Evolutionary conservation across 2,797 vertebrate genomes (phyloP).

Genomic region (Neostethus bicornis): DNA sequence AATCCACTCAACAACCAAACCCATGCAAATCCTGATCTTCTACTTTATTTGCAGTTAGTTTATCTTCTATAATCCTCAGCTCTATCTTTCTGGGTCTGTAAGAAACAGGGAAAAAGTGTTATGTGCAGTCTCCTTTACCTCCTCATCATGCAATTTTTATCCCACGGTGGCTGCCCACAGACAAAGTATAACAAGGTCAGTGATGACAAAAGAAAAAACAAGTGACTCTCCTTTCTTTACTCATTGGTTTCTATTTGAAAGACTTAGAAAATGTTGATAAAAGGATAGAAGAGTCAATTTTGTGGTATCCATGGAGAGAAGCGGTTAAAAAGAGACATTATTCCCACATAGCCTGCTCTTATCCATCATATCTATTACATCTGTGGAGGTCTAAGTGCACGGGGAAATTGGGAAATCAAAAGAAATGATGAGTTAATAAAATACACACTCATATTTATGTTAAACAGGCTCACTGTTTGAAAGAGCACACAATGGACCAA

Average conservation of each 20-base stretch:
- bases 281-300: slow-evolving; percentile 71
- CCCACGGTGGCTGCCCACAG: slow-evolving; percentile 19
- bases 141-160: slow-evolving; percentile 1
- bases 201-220: slow-evolving; percentile 33
- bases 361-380: slow-evolving; percentile 51
- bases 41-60: slow-evolving; percentile 28
- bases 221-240: slow-evolving; percentile 41
- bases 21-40: slow-evolving; percentile 48
- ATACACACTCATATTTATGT: slow-evolving; percentile 34
- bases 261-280: slow-evolving; percentile 53
- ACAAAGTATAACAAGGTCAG: slow-evolving; percentile 34
- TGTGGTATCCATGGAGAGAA: too few relatives aligned
- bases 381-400: slow-evolving; percentile 45
- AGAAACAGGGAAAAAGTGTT: too few relatives aligned
- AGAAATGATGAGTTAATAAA: slow-evolving; percentile 20
- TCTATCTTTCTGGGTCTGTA: slow-evolving; percentile 20
- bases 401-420: slow-evolving; percentile 26
- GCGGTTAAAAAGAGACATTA: too few relatives aligned
- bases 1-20: slow-evolving; percentile 50
- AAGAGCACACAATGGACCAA: slow-evolving; percentile 42
- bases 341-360: too few relatives aligned
- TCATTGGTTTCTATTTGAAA: slow-evolving; percentile 66
- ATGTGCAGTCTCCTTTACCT: slow-evolving; percentile 1
- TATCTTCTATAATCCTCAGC: slow-evolving; percentile 56
- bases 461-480: slow-evolving; percentile 17